These are phyloP conservation scores for Dryoscopus gambensis DNA, from an alignment of 2,113 vertebrate species.

Conservation along the genomic window DNA sequence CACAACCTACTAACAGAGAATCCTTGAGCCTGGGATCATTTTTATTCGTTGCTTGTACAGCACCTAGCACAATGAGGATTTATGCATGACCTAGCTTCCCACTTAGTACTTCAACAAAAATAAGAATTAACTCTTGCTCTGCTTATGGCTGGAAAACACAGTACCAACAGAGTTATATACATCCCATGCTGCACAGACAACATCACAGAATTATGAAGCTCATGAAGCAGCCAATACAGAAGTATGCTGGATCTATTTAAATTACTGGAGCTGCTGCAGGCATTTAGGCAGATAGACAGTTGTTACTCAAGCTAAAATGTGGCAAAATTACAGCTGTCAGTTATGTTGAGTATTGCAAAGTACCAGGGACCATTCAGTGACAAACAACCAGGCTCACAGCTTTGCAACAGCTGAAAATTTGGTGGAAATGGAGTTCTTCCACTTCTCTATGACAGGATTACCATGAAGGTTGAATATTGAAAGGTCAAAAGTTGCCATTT, in stretches of 20 bases:
- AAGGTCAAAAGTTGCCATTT: background rate
- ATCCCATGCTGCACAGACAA: background rate
- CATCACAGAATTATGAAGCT: background rate
- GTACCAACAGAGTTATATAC: background rate
- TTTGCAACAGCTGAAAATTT: background rate
- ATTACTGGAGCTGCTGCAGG: background rate
- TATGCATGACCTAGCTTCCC: conserved; percentile 46
- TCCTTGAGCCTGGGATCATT: conserved; percentile 25
- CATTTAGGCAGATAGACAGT: background rate
- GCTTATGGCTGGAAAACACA: background rate
- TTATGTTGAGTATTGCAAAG: background rate
- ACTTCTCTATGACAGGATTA: background rate
- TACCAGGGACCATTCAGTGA: background rate
- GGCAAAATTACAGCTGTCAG: background rate
- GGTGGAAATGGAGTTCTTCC: background rate
- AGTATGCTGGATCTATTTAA: background rate
- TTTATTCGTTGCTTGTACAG: conserved; percentile 51
- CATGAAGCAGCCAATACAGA: background rate
- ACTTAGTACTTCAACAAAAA: conserved; percentile 24
- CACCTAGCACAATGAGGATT: conserved; percentile 43
- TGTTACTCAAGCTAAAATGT: background rate
- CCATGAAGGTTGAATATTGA: background rate
- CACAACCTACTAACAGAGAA: background rate
- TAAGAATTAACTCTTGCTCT: conserved; percentile 44
- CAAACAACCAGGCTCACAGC: background rate